Evolutionary conservation across 2,113 vertebrate species (phyloP).

Genomic region (Circaetus cinerascens): DNA sequence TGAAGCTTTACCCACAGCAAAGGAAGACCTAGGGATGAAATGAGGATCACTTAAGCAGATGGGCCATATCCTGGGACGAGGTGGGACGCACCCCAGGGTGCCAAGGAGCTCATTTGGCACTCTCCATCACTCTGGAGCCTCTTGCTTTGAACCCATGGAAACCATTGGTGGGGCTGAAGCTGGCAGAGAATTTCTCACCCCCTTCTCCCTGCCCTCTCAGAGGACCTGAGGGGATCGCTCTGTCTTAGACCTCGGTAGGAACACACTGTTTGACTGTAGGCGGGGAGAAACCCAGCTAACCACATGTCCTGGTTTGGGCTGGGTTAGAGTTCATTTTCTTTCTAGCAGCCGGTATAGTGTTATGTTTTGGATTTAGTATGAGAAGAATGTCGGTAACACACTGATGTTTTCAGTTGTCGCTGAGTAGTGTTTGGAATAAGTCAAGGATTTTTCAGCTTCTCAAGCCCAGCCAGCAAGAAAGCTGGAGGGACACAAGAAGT

Average conservation of each 20-base stretch:
- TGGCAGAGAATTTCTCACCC: no score
- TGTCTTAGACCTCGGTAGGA: not conserved
- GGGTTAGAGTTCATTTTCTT: no score
- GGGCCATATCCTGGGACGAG: not conserved
- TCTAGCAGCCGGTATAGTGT: no score
- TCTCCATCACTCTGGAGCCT: not conserved
- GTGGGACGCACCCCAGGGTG: not conserved
- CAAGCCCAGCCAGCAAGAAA: no score
- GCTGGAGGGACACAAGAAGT: no score
- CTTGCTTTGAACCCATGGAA: not conserved
- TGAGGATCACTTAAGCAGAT: not conserved
- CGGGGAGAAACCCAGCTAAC: fast-evolving
- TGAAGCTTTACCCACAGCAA: not conserved
- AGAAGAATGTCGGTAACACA: no score
- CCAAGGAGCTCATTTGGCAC: fast-evolving
- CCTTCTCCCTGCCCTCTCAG: not conserved
- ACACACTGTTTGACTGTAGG: fast-evolving
- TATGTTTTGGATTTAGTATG: no score
- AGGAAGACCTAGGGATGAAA: not conserved
- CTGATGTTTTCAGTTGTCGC: no score
- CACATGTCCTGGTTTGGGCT: no score
- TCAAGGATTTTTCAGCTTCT: no score
- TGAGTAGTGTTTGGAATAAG: no score
- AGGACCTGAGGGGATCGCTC: not conserved
- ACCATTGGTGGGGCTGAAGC: fast-evolving